phyloP scores from a whole-genome alignment of 1,140 invertebrate species.

The Glomeris maerens region DNA sequence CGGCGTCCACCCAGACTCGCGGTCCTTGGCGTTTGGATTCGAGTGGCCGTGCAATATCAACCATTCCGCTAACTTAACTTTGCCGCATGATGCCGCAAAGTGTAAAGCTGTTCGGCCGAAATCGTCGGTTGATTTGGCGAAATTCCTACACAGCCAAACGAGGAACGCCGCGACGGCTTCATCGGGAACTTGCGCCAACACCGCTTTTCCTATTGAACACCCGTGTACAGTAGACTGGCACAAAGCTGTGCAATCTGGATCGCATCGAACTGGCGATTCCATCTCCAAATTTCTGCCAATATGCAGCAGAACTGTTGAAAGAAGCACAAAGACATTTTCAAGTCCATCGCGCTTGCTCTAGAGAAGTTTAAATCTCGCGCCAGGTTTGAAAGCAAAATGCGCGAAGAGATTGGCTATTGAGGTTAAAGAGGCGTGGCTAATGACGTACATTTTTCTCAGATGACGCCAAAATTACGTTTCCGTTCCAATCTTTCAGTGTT shows the following conservation, averaged over 20 bases:
- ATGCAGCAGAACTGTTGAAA: too few relatives aligned
- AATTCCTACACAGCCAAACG: constrained; percentile 41
- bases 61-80: constrained; percentile 47
- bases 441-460: too few relatives aligned
- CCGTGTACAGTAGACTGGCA: constrained; percentile 47
- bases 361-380: too few relatives aligned
- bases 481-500: too few relatives aligned
- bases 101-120: constrained; percentile 49
- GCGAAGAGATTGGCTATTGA: too few relatives aligned
- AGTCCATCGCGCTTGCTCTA: too few relatives aligned
- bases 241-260: constrained; percentile 19
- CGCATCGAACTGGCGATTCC: background rate
- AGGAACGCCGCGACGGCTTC: constrained; percentile 40
- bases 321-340: too few relatives aligned
- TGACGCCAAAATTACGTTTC: too few relatives aligned
- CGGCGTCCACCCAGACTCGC: constrained; percentile 57
- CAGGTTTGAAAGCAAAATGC: too few relatives aligned
- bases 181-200: constrained; percentile 43
- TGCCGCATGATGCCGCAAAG: constrained; percentile 50
- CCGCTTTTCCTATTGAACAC: constrained; percentile 39
- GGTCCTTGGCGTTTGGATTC: constrained; percentile 45
- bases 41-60: constrained; percentile 41
- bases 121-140: constrained; percentile 32
- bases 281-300: too few relatives aligned
- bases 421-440: too few relatives aligned